Conservation (phyloP, 2,888 invertebrate species). For the Cerceris ruficornis region DNA sequence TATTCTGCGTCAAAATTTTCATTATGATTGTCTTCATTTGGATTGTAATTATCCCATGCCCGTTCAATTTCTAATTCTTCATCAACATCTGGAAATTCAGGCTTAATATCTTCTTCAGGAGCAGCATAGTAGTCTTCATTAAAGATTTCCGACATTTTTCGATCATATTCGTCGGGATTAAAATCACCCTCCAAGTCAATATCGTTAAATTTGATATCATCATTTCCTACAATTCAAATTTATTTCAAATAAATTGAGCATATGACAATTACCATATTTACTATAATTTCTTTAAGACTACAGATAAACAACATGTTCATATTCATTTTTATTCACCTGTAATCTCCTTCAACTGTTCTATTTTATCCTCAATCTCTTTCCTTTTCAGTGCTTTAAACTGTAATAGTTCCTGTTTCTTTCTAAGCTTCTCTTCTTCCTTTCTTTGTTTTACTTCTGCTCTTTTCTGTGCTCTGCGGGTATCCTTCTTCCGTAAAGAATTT, state of each 20-base stretch:
- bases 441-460: constrained; percentile 89
- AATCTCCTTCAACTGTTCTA: constrained; percentile 92
- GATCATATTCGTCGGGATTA: constrained; percentile 94
- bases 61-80: constrained; percentile 86
- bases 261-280: background rate
- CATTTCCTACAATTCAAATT: constrained; percentile 67
- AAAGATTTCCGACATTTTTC: constrained; percentile 93
- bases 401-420: constrained; percentile 93
- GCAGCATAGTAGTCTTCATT: constrained; percentile 93
- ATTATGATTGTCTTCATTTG: constrained; percentile 79
- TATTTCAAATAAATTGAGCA: background rate
- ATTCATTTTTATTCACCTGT: constrained; percentile 84
- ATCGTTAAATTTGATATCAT: constrained; percentile 73
- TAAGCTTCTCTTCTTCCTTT: constrained; percentile 90
- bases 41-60: constrained; percentile 87
- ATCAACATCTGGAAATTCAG: constrained; percentile 92
- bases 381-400: constrained; percentile 92
- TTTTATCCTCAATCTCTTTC: constrained; percentile 94
- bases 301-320: too few species aligned
- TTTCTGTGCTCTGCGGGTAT: constrained; percentile 90
- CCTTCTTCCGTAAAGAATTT: constrained; percentile 90
- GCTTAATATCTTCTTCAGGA: constrained; percentile 88
- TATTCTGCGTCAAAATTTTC: constrained; percentile 68
- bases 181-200: constrained; percentile 94
- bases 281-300: too few species aligned